phyloP scores from a whole-genome alignment of 1,140 invertebrate genomes.

The Tribolium castaneum region DNA sequence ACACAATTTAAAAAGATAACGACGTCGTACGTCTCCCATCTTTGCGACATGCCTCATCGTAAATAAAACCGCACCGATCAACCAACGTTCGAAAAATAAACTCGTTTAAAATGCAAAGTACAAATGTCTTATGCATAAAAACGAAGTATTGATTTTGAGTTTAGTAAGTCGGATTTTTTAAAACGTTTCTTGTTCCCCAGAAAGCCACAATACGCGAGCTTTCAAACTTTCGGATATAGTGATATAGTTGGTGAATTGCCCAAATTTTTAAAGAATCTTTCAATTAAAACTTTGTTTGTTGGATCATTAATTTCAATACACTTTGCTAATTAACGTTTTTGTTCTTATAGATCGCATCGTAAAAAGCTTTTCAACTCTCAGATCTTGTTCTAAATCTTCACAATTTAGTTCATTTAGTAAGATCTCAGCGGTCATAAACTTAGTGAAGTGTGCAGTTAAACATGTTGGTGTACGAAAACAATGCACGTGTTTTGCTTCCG shows the following conservation, averaged over 20 bases:
- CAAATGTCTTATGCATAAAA: conserved; percentile 1
- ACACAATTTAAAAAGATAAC: conserved; percentile 20
- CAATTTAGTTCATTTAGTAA: neutral
- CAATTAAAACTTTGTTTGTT: too few relatives aligned
- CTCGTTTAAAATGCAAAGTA: conserved; percentile 7
- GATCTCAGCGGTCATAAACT: neutral
- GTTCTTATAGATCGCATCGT: too few relatives aligned
- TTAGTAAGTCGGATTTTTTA: neutral
- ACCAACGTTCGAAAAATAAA: neutral
- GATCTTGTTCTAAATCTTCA: neutral
- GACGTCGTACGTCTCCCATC: neutral
- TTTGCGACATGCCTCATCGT: neutral
- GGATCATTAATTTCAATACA: too few relatives aligned
- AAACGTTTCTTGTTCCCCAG: neutral
- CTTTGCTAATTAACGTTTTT: neutral
- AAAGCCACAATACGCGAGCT: neutral
- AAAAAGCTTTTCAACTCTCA: neutral
- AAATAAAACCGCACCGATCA: conserved; percentile 1
- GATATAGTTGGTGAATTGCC: too few relatives aligned
- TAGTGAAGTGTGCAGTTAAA: neutral
- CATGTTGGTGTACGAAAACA: neutral
- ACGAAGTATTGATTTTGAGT: neutral
- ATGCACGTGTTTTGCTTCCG: neutral
- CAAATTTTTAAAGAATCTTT: too few relatives aligned
- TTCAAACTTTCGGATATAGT: neutral